Conservation (phyloP, 2,888 invertebrate genomes). For the Atrina japonica region DNA sequence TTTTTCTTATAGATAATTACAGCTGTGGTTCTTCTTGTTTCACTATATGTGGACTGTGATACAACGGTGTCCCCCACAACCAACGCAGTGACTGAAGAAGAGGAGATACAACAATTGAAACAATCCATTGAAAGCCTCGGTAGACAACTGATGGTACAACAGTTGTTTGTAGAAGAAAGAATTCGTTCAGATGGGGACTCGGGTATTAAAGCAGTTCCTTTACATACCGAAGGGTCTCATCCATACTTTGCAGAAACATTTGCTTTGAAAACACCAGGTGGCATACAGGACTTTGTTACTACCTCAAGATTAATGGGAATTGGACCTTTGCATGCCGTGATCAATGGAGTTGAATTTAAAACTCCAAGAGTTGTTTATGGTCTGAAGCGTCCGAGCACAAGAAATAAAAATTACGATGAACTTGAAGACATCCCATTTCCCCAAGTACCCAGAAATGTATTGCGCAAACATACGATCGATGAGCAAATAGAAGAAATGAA, state of each 20-base stretch:
- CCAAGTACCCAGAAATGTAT: constrained; percentile 61
- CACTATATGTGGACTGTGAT: background rate
- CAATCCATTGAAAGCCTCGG: constrained; percentile 35
- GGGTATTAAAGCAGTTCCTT: background rate
- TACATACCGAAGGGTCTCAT: too few species aligned
- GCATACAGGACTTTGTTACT: too few species aligned
- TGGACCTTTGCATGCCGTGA: constrained; percentile 63
- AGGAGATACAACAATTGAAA: constrained; percentile 11
- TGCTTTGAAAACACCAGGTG: too few species aligned
- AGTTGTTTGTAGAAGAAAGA: constrained; percentile 65
- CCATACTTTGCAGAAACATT: too few species aligned
- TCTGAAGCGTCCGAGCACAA: constrained; percentile 54
- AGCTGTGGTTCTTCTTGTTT: too few species aligned
- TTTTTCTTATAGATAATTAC: too few species aligned
- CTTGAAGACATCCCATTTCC: constrained; percentile 61
- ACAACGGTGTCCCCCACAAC: constrained; percentile 12
- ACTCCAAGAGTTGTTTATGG: constrained; percentile 69
- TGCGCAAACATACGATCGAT: constrained; percentile 52
- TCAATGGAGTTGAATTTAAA: constrained; percentile 71
- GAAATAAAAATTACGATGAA: constrained; percentile 44
- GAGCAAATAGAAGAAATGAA: constrained; percentile 64
- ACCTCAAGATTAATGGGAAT: too few species aligned
- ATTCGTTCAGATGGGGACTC: constrained; percentile 52
- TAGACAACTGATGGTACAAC: constrained; percentile 68
- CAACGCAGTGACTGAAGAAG: constrained; percentile 18